Conservation (phyloP, 2,113 vertebrate genomes). For the Carlito syrichta region DNA sequence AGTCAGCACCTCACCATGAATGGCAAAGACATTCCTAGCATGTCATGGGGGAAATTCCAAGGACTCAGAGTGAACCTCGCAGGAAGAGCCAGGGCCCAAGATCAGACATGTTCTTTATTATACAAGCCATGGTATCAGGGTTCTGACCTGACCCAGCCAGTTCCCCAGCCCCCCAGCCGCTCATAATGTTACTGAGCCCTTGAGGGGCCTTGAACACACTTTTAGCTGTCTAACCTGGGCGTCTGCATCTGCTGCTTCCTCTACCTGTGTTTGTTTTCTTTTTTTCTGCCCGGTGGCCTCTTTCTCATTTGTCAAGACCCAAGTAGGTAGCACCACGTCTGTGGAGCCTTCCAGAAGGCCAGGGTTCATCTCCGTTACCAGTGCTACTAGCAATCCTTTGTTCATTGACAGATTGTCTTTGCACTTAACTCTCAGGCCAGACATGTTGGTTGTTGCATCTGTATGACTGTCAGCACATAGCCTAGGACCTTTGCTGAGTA, state of each 20-base stretch:
- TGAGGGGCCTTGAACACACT: not conserved
- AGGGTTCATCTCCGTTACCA: not conserved
- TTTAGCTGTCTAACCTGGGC: not conserved
- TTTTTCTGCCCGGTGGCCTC: not conserved
- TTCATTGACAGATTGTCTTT: not conserved
- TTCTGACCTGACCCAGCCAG: not conserved
- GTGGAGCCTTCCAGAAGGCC: not conserved
- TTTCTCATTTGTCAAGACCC: not conserved
- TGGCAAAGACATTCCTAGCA: not conserved
- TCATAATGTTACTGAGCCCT: not conserved
- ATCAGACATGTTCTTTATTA: not conserved
- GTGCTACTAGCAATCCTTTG: too few species aligned
- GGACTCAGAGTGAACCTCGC: not conserved
- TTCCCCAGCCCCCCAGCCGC: not conserved
- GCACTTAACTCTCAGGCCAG: not conserved
- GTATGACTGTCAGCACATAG: accelerated
- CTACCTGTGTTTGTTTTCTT: not conserved
- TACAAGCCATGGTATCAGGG: not conserved
- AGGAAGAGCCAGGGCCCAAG: not conserved
- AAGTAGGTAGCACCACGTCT: not conserved
- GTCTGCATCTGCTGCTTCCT: not conserved
- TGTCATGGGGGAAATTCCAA: not conserved
- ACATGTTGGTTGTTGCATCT: not conserved
- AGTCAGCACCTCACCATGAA: not conserved
- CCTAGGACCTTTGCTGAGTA: not conserved